A percentile compares a stretch with the other conserved stretches of the same genome.
Evolutionary conservation across 2,113 vertebrate species (phyloP).

Genomic region (Athene noctua): DNA sequence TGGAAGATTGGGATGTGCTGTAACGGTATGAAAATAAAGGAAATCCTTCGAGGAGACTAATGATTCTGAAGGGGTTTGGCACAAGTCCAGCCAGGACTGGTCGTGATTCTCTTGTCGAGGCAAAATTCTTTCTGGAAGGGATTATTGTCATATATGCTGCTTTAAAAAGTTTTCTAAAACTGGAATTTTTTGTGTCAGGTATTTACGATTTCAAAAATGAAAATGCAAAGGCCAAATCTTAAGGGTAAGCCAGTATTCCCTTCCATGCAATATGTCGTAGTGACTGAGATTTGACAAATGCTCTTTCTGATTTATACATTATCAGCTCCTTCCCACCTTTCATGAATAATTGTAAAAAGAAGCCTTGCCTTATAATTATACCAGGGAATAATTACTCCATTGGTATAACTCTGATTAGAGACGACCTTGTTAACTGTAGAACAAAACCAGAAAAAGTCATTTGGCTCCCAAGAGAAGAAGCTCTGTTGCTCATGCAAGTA

Average conservation of each 20-base stretch:
- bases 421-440: neutral
- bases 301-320: neutral
- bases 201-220: neutral
- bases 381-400: neutral
- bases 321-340: neutral
- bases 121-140: neutral
- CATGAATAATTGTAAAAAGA: neutral
- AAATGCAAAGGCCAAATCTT: neutral
- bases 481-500: neutral
- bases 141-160: neutral
- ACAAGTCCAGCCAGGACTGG: neutral
- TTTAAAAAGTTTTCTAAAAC: neutral
- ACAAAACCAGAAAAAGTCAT: neutral
- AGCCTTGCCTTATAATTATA: neutral
- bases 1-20: neutral
- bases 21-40: neutral
- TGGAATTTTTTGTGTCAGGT: neutral
- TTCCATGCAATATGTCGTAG: neutral
- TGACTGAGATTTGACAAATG: neutral
- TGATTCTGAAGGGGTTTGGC: neutral
- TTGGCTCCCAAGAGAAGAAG: conserved; percentile 3
- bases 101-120: neutral
- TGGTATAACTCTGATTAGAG: neutral
- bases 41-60: neutral
- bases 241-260: neutral